Percentiles rank a stretch among this genome's conserved stretches.
Conservation (phyloP, 2,113 vertebrate genomes). For the Myrmecophaga tridactyla region DNA sequence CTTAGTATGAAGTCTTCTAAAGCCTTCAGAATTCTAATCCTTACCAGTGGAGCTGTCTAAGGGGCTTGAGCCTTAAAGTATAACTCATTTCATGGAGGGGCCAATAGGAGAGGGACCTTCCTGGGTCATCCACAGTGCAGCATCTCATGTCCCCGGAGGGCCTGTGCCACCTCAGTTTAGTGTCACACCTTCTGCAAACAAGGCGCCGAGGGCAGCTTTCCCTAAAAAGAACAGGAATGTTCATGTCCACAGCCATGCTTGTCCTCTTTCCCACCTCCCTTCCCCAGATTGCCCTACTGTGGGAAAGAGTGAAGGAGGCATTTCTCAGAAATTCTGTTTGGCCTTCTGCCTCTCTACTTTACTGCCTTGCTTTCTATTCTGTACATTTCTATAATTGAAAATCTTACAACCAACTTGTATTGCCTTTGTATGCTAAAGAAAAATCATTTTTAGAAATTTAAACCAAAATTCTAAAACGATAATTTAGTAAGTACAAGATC, state of each 20-base stretch:
- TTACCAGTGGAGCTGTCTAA: not conserved
- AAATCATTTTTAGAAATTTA: not conserved
- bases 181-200: rapidly evolving
- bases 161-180: not conserved
- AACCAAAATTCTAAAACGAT: not conserved
- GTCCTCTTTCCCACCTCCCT: no score
- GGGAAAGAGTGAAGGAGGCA: not conserved
- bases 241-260: not conserved
- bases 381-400: not conserved
- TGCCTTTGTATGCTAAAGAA: not conserved
- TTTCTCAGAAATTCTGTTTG: not conserved
- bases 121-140: not conserved
- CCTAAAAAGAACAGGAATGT: not conserved
- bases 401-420: not conserved
- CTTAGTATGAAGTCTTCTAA: not conserved
- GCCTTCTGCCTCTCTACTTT: not conserved
- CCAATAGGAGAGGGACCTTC: not conserved
- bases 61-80: not conserved
- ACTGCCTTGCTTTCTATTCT: not conserved
- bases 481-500: not conserved
- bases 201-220: rapidly evolving
- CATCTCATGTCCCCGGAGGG: not conserved
- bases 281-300: not conserved
- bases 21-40: slow-evolving; percentile 8
- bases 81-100: not conserved